These are phyloP conservation scores for Otis tarda DNA, from an alignment of 2,113 vertebrate genomes.

Conservation along the genomic window DNA sequence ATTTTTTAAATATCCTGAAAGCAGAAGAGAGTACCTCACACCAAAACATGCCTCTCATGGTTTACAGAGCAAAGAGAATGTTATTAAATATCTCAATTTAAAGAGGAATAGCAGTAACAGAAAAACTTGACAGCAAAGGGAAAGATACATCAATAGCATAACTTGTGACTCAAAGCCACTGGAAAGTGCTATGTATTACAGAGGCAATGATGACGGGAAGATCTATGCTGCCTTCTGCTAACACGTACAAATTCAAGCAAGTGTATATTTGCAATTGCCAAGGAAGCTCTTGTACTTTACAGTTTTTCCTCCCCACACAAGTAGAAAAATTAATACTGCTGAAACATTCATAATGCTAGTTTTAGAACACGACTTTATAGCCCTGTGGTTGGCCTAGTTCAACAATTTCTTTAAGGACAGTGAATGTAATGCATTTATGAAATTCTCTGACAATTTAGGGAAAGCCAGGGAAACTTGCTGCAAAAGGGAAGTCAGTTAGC, in stretches of 20 bases:
- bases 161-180: neutral
- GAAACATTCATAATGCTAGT: neutral
- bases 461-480: neutral
- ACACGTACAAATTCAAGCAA: neutral
- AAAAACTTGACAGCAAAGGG: neutral
- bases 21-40: neutral
- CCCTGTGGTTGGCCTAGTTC: neutral
- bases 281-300: neutral
- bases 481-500: neutral
- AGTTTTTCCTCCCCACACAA: neutral
- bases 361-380: neutral
- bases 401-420: neutral
- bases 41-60: neutral
- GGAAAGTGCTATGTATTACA: neutral
- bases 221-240: neutral
- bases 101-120: neutral
- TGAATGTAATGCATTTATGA: neutral
- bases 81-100: neutral
- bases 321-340: neutral
- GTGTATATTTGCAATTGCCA: neutral
- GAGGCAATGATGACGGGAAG: neutral
- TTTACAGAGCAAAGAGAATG: neutral
- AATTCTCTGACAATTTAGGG: neutral
- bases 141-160: neutral
- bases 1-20: neutral